Evolutionary conservation across 2,797 vertebrate genomes (phyloP), one percentile per base, ranked within the genome.

Genomic region (Thalassophryne amazonica): DNA sequence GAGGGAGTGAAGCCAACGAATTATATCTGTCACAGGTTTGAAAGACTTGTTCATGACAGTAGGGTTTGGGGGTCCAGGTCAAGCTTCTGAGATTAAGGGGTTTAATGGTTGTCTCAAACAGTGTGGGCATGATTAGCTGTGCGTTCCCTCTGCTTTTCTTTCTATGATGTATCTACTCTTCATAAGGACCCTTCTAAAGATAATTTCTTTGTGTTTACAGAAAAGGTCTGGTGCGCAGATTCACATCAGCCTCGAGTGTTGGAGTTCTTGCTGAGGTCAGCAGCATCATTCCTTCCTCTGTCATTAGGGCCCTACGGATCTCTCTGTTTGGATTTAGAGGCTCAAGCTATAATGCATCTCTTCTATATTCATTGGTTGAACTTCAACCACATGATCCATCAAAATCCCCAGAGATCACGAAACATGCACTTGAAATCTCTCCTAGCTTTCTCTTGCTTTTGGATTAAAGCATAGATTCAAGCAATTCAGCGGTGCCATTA

Each of bases 31-130:
- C 5, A 32, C 57, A 55, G 71, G 73, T 70, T 49, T 60, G 66
- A 69, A 74, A 69, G 67, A 45, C 47, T 43, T 33, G 39, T 78
- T 66, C 84, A 75, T 67, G 81, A 83, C 80, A 81, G 47, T 77
- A 80, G 52, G 39, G 70, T 46, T 12, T 17, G 38, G 20, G 50
- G 58, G 58, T 35, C 39, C 24, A 14, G 45, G 69, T 69, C 50
- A 20, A 39, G 50, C 53, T 58, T 7, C 45, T 33, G 37, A 43
- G 45, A 40, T 6, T 31, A 38, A 53, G 41, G 13, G 35, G 13
- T 50, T 72, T 57, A 46, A 7, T 34, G 10, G 35, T 6, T 32
- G 27, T 58, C 49, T 60, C 37, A 42, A 28, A 19, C 34, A 52
- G 49, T 25, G 30, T 51, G 51, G 37, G 46, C 45, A 55, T 31